Base-by-base conservation (phyloP, 37 sponge, comb jelly and placozoan genomes). In the Hormiphora californensis region DNA sequence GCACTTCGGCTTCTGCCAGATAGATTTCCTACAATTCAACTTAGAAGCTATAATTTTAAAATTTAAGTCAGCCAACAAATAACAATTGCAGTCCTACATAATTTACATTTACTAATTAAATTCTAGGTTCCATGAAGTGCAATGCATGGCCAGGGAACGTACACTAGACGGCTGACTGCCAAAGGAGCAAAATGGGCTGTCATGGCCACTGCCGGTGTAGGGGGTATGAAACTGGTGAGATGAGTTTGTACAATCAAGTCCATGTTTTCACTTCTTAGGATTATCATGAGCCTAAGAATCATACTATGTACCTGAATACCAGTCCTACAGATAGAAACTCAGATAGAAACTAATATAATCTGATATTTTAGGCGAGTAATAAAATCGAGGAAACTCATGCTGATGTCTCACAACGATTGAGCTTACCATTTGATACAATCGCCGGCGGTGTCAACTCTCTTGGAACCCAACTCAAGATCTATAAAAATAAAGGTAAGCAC, bases 111-210 rank as follows among this genome's bases (percentile, higher is more conserved):
- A n/a, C n/a, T n/a, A n/a, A n/a, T n/a, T n/a, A n/a, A n/a, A n/a
- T n/a, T n/a, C n/a, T n/a, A n/a, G n/a, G n/a, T n/a, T n/a, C n/a
- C n/a, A n/a, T n/a, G n/a, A n/a, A n/a, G n/a, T n/a, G 35, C 35
- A 41, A 73, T 73, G 81, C 35, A 40, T 36, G 43, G 46, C 25
- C 32, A 73, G 46, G 23, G 35, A 5, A 73, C 36, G 4, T 73
- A 36, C 25, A 27, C 81, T 22, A 73, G 35, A 28, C 7, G 46
- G 43, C 46, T 41, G 4, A 30, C 46, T 33, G 17, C 35, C 3
- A 73, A 73, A 28, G 81, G 81, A 40, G 40, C 81, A 15, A 73
- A 73, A 73, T 73, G 81, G 81, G 27, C 43, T 1, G 21, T 73
- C 23, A 4, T 73, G 19, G 81, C 81, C 23, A 46, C 81, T 21